Percentiles rank a stretch among this genome's conserved stretches.
Evolutionary conservation across 2,113 vertebrate species (phyloP).

Genomic region (Bothrops jararaca): DNA sequence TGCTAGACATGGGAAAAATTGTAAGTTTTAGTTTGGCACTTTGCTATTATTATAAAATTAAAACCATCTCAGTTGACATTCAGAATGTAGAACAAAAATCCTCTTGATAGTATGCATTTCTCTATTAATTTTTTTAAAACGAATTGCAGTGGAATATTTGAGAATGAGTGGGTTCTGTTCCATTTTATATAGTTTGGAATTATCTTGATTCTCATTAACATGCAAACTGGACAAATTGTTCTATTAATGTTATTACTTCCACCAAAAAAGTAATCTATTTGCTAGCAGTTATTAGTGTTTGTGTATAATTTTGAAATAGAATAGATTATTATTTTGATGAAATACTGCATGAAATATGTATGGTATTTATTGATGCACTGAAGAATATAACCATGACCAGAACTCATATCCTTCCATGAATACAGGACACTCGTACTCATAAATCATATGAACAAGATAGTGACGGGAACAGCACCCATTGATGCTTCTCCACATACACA

Average conservation of each 20-base stretch:
- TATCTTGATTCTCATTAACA: not conserved
- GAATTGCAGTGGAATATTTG: not conserved
- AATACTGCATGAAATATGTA: not conserved
- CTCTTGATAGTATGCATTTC: not conserved
- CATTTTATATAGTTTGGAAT: not conserved
- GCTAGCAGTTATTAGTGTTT: not conserved
- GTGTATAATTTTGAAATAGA: not conserved
- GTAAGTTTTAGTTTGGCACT: not conserved
- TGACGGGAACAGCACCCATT: not conserved
- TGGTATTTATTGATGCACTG: not conserved
- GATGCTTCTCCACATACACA: no score
- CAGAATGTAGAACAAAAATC: not conserved
- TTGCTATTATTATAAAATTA: not conserved
- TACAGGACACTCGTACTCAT: not conserved
- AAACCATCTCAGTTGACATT: not conserved
- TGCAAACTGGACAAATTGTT: not conserved
- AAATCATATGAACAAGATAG: not conserved
- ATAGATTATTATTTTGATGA: not conserved
- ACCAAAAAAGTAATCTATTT: not conserved
- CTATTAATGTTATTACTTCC: not conserved
- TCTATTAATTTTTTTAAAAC: not conserved
- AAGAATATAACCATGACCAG: not conserved
- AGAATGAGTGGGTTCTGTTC: not conserved
- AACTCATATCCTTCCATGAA: not conserved
- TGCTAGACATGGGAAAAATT: not conserved